Conservation (phyloP, 1,140 invertebrate genomes). For the Trichoplusia ni region DNA sequence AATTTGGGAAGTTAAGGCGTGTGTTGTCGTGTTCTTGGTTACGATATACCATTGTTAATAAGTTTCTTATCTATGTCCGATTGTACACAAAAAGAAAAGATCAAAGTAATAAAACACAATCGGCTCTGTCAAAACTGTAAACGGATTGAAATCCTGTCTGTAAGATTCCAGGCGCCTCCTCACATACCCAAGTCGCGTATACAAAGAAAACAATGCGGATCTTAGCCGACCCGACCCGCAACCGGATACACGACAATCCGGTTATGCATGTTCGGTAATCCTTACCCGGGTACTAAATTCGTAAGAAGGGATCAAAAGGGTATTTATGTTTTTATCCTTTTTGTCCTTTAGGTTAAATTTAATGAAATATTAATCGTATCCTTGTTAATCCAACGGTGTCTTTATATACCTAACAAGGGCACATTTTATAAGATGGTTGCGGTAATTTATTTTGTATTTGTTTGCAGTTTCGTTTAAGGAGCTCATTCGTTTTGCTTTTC, state of each 20-base stretch:
- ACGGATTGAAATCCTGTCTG: background rate
- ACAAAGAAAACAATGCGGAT: constrained; percentile 14
- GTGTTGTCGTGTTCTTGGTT: too few species aligned
- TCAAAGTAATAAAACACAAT: too few species aligned
- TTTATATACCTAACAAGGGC: background rate
- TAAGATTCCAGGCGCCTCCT: background rate
- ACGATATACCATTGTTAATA: too few species aligned
- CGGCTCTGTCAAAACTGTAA: too few species aligned
- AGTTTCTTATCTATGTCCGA: too few species aligned
- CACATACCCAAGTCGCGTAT: background rate
- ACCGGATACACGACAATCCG: constrained; percentile 4
- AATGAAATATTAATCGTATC: constrained; percentile 9
- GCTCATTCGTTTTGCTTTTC: background rate
- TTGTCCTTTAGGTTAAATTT: background rate
- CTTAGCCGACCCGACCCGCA: background rate
- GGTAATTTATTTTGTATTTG: constrained; percentile 15
- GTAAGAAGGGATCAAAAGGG: constrained; percentile 11
- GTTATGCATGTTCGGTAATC: constrained; percentile 14
- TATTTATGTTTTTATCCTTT: background rate
- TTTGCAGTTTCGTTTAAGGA: constrained; percentile 8
- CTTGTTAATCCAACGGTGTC: background rate
- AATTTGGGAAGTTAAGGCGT: too few species aligned
- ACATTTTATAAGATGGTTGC: constrained; percentile 1
- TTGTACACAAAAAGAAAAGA: too few species aligned
- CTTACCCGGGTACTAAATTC: constrained; percentile 8